A percentile compares a stretch with the other conserved stretches of the same genome.
Conservation (phyloP, 2,113 vertebrate genomes). For the Oostethus manadensis region DNA sequence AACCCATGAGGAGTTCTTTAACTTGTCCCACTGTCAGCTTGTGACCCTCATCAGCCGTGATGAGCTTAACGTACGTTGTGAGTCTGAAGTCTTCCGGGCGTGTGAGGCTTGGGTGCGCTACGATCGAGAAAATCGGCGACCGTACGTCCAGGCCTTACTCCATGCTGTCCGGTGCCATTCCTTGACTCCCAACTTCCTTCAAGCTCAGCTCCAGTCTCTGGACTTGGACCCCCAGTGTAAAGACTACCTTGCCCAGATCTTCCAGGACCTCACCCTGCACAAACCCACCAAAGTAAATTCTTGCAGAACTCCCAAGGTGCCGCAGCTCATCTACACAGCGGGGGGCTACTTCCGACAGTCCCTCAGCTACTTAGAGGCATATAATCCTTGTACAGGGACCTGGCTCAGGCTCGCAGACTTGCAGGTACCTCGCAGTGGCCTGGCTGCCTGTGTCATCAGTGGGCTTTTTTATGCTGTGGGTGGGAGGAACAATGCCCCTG, state of each 20-base stretch:
- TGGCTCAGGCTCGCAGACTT: constrained; percentile 84
- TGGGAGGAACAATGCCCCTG: constrained; percentile 85
- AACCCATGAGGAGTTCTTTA: constrained; percentile 93
- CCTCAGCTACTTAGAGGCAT: constrained; percentile 84
- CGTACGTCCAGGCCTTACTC: constrained; percentile 84
- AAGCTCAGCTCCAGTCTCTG: constrained; percentile 86
- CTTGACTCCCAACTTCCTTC: constrained; percentile 88
- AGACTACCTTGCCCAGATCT: constrained; percentile 88
- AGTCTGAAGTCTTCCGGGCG: constrained; percentile 92
- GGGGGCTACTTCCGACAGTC: constrained; percentile 89
- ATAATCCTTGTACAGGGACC: constrained; percentile 72
- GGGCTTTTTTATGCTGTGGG: constrained; percentile 90
- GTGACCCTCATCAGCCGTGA: constrained; percentile 88
- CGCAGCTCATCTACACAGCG: constrained; percentile 86
- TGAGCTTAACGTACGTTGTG: constrained; percentile 93
- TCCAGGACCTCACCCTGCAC: constrained; percentile 90
- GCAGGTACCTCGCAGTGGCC: constrained; percentile 83
- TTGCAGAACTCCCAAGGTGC: constrained; percentile 81
- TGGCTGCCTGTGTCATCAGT: constrained; percentile 86
- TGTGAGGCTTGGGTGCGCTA: constrained; percentile 92
- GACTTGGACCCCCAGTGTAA: constrained; percentile 84
- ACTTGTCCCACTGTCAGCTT: constrained; percentile 89
- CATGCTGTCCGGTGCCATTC: constrained; percentile 92
- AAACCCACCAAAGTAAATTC: constrained; percentile 78
- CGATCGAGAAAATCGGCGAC: constrained; percentile 79